These are phyloP conservation scores for Ennomos erosarius DNA, from an alignment of 2,888 invertebrate genomes.

Conservation along the genomic window DNA sequence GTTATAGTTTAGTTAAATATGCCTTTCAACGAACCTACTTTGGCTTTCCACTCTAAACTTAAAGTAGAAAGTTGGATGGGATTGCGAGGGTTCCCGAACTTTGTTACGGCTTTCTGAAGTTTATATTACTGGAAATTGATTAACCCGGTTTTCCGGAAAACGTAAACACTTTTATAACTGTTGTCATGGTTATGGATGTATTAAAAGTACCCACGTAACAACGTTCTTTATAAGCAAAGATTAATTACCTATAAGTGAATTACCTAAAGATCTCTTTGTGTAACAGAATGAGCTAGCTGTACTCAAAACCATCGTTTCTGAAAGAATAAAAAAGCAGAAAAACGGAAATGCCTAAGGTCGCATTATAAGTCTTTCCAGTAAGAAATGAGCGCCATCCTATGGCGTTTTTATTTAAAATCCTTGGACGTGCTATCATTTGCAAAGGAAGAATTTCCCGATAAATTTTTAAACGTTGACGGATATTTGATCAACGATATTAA, in stretches of 20 bases:
- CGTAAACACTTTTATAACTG: background rate
- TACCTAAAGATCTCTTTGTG: too few species aligned
- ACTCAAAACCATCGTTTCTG: too few species aligned
- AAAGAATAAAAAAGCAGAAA: too few species aligned
- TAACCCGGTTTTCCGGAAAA: slow-evolving; percentile 3
- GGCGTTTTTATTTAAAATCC: slow-evolving; percentile 5
- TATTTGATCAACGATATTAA: slow-evolving; percentile 36
- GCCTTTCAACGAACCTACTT: slow-evolving; percentile 12
- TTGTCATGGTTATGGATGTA: slow-evolving; percentile 5
- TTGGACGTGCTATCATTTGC: background rate
- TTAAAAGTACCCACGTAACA: too few species aligned
- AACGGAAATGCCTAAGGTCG: too few species aligned
- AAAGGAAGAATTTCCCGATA: slow-evolving; percentile 1
- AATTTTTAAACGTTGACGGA: slow-evolving; percentile 35
- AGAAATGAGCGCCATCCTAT: background rate
- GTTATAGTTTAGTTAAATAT: slow-evolving; percentile 3
- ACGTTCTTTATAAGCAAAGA: too few species aligned
- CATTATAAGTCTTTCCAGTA: background rate
- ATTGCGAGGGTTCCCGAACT: slow-evolving; percentile 29
- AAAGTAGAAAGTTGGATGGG: slow-evolving; percentile 32
- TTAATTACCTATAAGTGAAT: too few species aligned
- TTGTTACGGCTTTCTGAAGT: slow-evolving; percentile 27
- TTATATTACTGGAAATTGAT: slow-evolving; percentile 23
- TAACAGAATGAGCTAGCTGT: too few species aligned
- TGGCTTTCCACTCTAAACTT: slow-evolving; percentile 26